phyloP scores from a whole-genome alignment of 2,113 vertebrate species.

The Siniperca knerii region DNA sequence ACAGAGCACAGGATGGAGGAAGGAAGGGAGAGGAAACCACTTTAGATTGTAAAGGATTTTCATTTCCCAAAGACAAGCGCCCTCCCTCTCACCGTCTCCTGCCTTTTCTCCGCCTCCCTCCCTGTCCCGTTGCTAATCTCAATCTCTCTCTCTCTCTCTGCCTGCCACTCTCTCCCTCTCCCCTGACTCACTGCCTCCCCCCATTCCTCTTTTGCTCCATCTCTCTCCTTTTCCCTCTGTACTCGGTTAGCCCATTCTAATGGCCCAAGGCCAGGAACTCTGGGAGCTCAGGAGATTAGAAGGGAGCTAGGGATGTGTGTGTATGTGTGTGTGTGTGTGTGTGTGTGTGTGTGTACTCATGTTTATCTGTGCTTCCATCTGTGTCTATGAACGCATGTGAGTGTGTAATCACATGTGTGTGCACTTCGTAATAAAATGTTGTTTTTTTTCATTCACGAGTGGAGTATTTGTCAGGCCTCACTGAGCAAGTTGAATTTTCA shows the following conservation, averaged over 20 bases:
- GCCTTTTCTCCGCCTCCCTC: conserved; percentile 8
- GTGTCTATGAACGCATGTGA: conserved; percentile 26
- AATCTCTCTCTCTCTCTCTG: conserved; percentile 13
- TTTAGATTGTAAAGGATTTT: conserved; percentile 89
- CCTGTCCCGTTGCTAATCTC: conserved; percentile 31
- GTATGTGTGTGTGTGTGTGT: conserved; percentile 18
- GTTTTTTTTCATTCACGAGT: conserved; percentile 43
- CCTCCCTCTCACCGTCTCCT: conserved; percentile 68
- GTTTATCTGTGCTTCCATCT: conserved; percentile 42
- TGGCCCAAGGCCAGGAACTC: conserved; percentile 73
- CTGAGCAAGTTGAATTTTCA: conserved; percentile 57
- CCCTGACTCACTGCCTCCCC: background rate
- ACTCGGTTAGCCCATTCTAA: conserved; percentile 59
- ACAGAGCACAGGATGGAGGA: conserved; percentile 72
- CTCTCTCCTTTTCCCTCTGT: conserved; percentile 46
- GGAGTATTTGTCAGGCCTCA: conserved; percentile 57
- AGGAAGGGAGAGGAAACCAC: conserved; percentile 90
- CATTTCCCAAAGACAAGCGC: conserved; percentile 89
- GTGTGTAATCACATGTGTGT: conserved; percentile 12
- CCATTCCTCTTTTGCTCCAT: conserved; percentile 14
- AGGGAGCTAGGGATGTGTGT: conserved; percentile 42
- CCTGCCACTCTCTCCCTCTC: conserved; percentile 10
- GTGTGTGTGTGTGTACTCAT: background rate
- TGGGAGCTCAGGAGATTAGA: conserved; percentile 72
- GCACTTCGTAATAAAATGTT: conserved; percentile 13